Evolutionary conservation across 2,888 invertebrate species (phyloP).

Genomic region (Entomobrya proxima): DNA sequence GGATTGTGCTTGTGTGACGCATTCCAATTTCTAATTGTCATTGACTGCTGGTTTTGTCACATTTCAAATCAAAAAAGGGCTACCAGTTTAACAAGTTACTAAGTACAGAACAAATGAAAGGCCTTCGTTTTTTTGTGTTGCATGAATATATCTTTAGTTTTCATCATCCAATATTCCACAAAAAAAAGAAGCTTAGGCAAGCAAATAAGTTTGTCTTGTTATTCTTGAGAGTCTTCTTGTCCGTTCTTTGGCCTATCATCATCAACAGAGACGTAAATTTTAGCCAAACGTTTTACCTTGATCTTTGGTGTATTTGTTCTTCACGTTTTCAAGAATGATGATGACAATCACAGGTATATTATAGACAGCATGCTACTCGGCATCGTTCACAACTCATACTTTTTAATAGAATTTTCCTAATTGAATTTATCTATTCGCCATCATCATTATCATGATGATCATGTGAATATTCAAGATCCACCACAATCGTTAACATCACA

Average conservation of each 20-base stretch:
- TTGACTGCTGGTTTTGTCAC: neutral
- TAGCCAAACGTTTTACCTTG: neutral
- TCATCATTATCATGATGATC: neutral
- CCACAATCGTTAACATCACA: neutral
- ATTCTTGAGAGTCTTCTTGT: too few species aligned
- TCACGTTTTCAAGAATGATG: conserved; percentile 24
- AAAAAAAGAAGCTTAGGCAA: neutral
- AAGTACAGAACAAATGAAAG: neutral
- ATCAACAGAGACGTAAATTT: neutral
- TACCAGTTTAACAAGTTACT: neutral
- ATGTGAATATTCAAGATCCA: conserved; percentile 5
- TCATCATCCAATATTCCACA: neutral
- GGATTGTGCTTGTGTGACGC: too few species aligned
- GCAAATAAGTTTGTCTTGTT: too few species aligned
- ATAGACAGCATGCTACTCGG: too few species aligned
- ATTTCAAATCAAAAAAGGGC: neutral
- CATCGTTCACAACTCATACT: neutral
- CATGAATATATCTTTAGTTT: neutral
- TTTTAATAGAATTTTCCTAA: neutral
- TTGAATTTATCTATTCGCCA: conserved; percentile 33
- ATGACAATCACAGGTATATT: neutral
- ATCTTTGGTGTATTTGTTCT: conserved; percentile 26
- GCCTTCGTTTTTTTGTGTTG: neutral
- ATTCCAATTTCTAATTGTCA: neutral
- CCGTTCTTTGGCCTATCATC: neutral